Conservation (phyloP, 2,797 vertebrate species). For the Perodicticus potto region DNA sequence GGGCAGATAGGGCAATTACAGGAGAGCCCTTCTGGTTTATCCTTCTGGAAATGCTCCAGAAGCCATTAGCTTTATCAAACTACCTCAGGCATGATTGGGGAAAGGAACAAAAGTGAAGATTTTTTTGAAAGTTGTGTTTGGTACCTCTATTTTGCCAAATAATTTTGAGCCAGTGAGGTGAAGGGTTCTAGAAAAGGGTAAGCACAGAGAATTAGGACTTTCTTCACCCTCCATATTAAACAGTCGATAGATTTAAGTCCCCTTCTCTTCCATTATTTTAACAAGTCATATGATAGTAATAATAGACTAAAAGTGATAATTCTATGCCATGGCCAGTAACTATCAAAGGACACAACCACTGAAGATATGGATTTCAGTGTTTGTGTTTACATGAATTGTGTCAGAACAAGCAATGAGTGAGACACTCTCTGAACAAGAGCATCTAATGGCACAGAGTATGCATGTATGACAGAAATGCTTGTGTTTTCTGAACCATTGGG, state of each 20-base stretch:
- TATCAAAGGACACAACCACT: not conserved
- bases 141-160: slow-evolving; percentile 15
- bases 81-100: not conserved
- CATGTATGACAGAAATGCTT: not conserved
- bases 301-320: not conserved
- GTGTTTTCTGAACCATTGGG: not conserved
- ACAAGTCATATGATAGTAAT: not conserved
- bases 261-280: slow-evolving; percentile 19
- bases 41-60: slow-evolving; percentile 48
- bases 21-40: slow-evolving; percentile 41
- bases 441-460: not conserved
- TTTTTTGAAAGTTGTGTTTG: slow-evolving; percentile 41
- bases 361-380: slow-evolving; percentile 15
- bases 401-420: not conserved
- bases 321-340: not conserved
- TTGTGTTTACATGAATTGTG: slow-evolving; percentile 41
- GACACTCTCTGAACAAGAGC: slow-evolving; percentile 45
- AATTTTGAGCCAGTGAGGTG: slow-evolving; percentile 11
- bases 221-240: not conserved
- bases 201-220: not conserved
- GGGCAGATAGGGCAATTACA: not conserved
- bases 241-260: not conserved
- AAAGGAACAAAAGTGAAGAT: slow-evolving; percentile 44
- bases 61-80: slow-evolving; percentile 49
- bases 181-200: not conserved